Evolutionary conservation across 2,113 vertebrate species (phyloP).

Genomic region (Menidia beryllina): DNA sequence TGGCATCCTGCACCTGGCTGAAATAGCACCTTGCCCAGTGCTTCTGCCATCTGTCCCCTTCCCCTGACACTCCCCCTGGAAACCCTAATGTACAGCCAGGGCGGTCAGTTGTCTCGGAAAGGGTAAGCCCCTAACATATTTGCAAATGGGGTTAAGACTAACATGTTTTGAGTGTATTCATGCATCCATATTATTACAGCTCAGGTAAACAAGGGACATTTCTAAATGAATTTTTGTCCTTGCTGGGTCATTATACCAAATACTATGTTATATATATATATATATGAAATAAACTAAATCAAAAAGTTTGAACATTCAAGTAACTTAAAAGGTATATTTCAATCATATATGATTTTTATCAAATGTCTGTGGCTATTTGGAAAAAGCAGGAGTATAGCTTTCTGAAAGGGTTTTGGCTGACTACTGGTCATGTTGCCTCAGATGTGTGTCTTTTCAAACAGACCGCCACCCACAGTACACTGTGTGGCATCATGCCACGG

Average conservation of each 20-base stretch:
- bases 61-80: slow-evolving; percentile 35
- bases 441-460: slow-evolving; percentile 67
- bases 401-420: slow-evolving; percentile 46
- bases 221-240: not conserved
- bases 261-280: no score
- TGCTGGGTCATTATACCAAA: not conserved
- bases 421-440: slow-evolving; percentile 52
- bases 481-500: slow-evolving; percentile 71
- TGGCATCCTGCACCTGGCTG: slow-evolving; percentile 72
- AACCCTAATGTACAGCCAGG: slow-evolving; percentile 45
- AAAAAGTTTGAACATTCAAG: slow-evolving; percentile 21
- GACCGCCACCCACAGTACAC: slow-evolving; percentile 67
- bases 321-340: slow-evolving; percentile 14
- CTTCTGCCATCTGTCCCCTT: slow-evolving; percentile 69
- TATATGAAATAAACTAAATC: slow-evolving; percentile 17
- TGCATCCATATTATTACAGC: slow-evolving; percentile 13
- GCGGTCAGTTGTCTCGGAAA: slow-evolving; percentile 34
- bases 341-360: slow-evolving; percentile 12
- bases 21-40: slow-evolving; percentile 64
- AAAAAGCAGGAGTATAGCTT: slow-evolving; percentile 6
- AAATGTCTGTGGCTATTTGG: not conserved
- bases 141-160: slow-evolving; percentile 29
- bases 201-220: not conserved
- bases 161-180: slow-evolving; percentile 10
- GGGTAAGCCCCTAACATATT: slow-evolving; percentile 20